A percentile compares a stretch with the other conserved stretches of the same genome.
These are phyloP conservation scores for Trissolcus japonicus DNA, from an alignment of 2,888 invertebrate species.

Conservation along the genomic window DNA sequence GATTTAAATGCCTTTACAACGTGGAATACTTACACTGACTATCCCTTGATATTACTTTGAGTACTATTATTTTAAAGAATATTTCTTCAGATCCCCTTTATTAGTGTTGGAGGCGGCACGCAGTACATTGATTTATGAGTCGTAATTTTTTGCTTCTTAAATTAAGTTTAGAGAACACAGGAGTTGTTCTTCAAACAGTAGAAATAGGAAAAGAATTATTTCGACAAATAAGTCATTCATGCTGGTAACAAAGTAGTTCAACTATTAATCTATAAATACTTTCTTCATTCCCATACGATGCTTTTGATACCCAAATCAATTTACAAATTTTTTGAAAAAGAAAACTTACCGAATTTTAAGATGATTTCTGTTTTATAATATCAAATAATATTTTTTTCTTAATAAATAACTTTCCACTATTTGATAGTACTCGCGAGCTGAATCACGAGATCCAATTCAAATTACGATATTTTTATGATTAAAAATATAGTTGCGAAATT, in stretches of 20 bases:
- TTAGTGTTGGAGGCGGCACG: slow-evolving; percentile 17
- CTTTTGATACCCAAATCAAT: too few species aligned
- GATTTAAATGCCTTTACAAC: slow-evolving; percentile 48
- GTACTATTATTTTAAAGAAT: slow-evolving; percentile 42
- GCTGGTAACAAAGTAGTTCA: slow-evolving; percentile 12
- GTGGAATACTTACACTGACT: slow-evolving; percentile 27
- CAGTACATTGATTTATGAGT: slow-evolving; percentile 43
- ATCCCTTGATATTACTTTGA: slow-evolving; percentile 27
- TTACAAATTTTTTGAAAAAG: too few species aligned
- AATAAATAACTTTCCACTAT: too few species aligned
- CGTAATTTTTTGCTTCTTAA: slow-evolving; percentile 36
- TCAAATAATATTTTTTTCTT: too few species aligned
- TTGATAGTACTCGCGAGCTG: too few species aligned
- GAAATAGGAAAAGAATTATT: slow-evolving; percentile 15
- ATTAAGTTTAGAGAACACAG: slow-evolving; percentile 33
- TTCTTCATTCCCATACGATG: background rate
- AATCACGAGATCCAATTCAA: too few species aligned
- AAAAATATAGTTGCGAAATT: too few species aligned
- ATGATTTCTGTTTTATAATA: too few species aligned
- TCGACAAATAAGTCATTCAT: slow-evolving; percentile 27
- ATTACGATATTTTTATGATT: too few species aligned
- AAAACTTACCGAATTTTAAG: too few species aligned
- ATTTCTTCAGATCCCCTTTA: slow-evolving; percentile 29
- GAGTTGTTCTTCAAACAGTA: slow-evolving; percentile 19
- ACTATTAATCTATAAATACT: background rate